Conservation (phyloP, 2,113 vertebrate genomes). For the Tachuris rubrigastra region DNA sequence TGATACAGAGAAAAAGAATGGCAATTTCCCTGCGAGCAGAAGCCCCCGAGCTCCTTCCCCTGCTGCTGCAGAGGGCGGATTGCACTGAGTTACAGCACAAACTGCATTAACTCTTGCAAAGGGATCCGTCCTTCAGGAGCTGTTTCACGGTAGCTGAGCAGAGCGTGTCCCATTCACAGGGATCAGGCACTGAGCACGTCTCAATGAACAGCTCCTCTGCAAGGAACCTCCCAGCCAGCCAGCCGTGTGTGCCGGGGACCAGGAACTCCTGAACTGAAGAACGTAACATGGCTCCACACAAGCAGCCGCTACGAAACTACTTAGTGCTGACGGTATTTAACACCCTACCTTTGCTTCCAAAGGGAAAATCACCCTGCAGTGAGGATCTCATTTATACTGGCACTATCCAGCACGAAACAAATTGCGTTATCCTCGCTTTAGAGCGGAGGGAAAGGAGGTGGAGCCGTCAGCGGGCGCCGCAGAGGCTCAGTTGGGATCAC, state of each 20-base stretch:
- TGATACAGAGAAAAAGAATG: background rate
- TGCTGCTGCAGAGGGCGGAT: background rate
- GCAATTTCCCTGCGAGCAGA: background rate
- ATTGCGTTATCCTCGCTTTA: fast-evolving
- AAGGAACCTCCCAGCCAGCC: background rate
- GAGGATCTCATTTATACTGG: background rate
- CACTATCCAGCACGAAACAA: background rate
- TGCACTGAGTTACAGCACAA: fast-evolving
- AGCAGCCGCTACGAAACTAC: background rate
- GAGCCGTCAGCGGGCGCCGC: background rate
- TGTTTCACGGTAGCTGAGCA: fast-evolving
- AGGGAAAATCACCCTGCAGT: background rate
- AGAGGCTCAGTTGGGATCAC: fast-evolving
- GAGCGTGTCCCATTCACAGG: background rate
- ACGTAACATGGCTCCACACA: background rate
- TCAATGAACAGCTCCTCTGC: background rate
- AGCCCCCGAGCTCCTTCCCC: background rate
- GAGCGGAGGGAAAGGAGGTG: background rate
- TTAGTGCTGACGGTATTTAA: background rate
- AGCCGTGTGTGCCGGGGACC: fast-evolving
- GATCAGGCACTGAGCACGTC: background rate
- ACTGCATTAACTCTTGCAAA: background rate
- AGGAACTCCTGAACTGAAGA: background rate
- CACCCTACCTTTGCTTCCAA: background rate
- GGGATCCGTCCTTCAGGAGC: fast-evolving